These are phyloP conservation scores for Cladorhizidae sp. DNA, from an alignment of 37 sponge, comb jelly and placozoan species.

Conservation along the genomic window DNA sequence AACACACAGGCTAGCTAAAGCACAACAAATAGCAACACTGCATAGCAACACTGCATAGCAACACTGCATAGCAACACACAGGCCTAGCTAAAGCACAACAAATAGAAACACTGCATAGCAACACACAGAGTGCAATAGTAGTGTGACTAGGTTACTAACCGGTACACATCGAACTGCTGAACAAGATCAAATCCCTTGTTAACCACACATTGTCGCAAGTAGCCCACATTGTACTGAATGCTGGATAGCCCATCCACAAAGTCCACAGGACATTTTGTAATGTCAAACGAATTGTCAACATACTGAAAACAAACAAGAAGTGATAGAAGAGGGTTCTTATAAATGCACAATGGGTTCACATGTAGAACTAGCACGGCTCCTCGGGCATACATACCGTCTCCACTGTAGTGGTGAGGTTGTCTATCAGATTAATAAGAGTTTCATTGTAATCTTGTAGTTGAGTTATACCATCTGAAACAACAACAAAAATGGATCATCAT, in stretches of 20 bases:
- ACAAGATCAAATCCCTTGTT: conserved; percentile 19
- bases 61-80: too few species aligned
- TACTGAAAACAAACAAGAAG: not conserved
- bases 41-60: not conserved
- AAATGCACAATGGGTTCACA: not conserved
- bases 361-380: too few species aligned
- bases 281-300: not conserved
- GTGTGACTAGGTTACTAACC: too few species aligned
- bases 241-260: not conserved
- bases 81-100: too few species aligned
- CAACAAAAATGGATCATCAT: not conserved
- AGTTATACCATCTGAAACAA: not conserved
- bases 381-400: not conserved
- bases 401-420: not conserved
- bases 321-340: not conserved
- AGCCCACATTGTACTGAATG: conserved; percentile 13
- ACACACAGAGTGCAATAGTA: too few species aligned
- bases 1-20: too few species aligned
- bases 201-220: conserved; percentile 16
- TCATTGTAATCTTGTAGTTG: not conserved
- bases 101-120: too few species aligned
- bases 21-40: not conserved
- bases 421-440: not conserved
- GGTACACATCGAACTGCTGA: conserved; percentile 26
- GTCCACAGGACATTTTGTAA: not conserved